A percentile compares a stretch with the other conserved stretches of the same genome.
phyloP scores from a whole-genome alignment of 2,888 invertebrate genomes.

The Cybosia mesomella region DNA sequence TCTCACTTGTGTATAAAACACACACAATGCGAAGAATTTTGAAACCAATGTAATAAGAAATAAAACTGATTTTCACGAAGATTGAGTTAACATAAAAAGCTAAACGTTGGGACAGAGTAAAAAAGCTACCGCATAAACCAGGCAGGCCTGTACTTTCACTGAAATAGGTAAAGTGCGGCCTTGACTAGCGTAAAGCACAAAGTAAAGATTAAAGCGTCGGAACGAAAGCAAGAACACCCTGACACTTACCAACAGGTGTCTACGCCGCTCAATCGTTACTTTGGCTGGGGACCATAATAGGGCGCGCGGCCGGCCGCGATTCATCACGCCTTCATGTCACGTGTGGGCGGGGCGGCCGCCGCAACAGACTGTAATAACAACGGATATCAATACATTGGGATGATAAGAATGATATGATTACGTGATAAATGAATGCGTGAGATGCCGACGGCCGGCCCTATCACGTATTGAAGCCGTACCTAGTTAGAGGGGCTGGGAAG shows the following conservation, averaged over 20 bases:
- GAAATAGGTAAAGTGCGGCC: conserved; percentile 63
- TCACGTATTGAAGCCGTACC: conserved; percentile 84
- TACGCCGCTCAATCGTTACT: conserved; percentile 85
- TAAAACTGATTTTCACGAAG: conserved; percentile 43
- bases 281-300: conserved; percentile 79
- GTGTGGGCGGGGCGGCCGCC: conserved; percentile 77
- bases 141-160: conserved; percentile 47
- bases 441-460: conserved; percentile 75
- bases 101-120: conserved; percentile 51
- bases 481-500: conserved; percentile 92
- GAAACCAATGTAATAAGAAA: conserved; percentile 35
- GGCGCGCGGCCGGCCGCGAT: conserved; percentile 84
- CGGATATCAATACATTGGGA: conserved; percentile 81
- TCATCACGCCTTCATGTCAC: conserved; percentile 83
- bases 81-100: conserved; percentile 50
- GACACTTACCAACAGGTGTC: conserved; percentile 86
- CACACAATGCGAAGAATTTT: conserved; percentile 46
- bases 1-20: conserved; percentile 38
- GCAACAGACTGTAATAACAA: conserved; percentile 85
- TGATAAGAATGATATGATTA: conserved; percentile 74
- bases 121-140: conserved; percentile 62
- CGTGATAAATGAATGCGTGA: conserved; percentile 85
- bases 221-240: conserved; percentile 85
- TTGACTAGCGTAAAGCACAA: conserved; percentile 82
- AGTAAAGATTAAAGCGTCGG: conserved; percentile 85